These are phyloP conservation scores for Eledona agricola DNA, from an alignment of 2,888 invertebrate species.

Conservation along the genomic window DNA sequence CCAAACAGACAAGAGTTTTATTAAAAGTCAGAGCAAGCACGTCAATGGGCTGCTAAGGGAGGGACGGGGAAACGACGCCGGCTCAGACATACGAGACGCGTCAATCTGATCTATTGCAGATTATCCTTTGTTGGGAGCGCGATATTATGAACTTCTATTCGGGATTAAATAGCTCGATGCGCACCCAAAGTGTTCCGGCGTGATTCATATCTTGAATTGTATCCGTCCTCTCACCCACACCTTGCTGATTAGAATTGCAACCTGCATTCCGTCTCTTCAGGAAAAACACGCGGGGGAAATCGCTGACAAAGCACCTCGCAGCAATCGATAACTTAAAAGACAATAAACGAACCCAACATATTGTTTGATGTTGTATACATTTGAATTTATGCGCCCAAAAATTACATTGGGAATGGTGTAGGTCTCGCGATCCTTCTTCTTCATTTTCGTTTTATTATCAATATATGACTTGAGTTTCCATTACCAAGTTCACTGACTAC, in stretches of 20 bases:
- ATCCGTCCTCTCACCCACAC: background rate
- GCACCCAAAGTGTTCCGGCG: constrained; percentile 25
- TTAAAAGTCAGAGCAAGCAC: constrained; percentile 65
- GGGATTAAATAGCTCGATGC: constrained; percentile 32
- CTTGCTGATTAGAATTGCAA: background rate
- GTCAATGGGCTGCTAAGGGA: constrained; percentile 59
- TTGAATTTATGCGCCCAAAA: too few species aligned
- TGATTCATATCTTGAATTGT: constrained; percentile 30
- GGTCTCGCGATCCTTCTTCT: too few species aligned
- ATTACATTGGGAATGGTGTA: too few species aligned
- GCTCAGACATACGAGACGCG: constrained; percentile 48
- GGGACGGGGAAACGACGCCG: constrained; percentile 35
- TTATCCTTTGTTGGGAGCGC: constrained; percentile 41
- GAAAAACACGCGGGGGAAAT: too few species aligned
- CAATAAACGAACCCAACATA: too few species aligned
- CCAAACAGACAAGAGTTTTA: constrained; percentile 68
- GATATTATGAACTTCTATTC: constrained; percentile 40
- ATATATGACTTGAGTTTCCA: too few species aligned
- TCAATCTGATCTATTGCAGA: constrained; percentile 47
- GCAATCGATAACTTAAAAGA: too few species aligned
- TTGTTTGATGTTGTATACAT: too few species aligned
- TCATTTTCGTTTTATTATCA: too few species aligned
- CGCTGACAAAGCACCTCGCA: too few species aligned
- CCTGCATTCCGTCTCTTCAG: too few species aligned
- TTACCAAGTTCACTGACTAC: too few species aligned